Percentiles rank a stretch among this genome's conserved stretches.
phyloP scores from a whole-genome alignment of 2,113 vertebrate genomes.

The Corvus moneduloides region DNA sequence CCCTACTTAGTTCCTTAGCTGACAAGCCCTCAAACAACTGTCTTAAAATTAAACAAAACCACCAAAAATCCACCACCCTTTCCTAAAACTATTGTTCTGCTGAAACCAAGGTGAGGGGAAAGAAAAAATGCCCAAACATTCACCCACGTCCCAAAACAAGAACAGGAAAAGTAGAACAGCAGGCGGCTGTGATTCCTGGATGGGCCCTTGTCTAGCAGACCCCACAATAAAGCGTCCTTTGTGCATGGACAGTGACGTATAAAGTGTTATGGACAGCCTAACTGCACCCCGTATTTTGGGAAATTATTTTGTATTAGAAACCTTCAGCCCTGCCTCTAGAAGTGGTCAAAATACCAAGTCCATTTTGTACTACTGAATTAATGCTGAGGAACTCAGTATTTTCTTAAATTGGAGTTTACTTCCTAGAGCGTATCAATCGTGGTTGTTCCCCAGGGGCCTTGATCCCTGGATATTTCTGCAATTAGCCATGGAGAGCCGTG shows the following conservation, averaged over 20 bases:
- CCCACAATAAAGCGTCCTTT: not conserved
- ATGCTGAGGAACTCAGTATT: not conserved
- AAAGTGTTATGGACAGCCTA: not conserved
- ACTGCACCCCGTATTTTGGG: not conserved
- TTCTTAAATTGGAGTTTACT: not conserved
- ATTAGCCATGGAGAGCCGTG: not conserved
- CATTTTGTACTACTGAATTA: not conserved
- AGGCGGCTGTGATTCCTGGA: not conserved
- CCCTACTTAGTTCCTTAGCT: not conserved
- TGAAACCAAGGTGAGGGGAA: not conserved
- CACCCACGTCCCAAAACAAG: not conserved
- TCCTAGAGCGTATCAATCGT: not conserved
- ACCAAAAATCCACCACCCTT: not conserved
- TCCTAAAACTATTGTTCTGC: constrained; percentile 10
- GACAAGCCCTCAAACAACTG: not conserved
- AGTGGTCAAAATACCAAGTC: not conserved
- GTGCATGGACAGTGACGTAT: not conserved
- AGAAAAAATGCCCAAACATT: not conserved
- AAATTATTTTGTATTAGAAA: not conserved
- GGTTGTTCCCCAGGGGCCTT: not conserved
- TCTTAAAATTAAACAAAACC: not conserved
- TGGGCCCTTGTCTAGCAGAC: constrained; percentile 5
- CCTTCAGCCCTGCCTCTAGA: not conserved
- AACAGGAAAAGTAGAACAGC: constrained; percentile 29
- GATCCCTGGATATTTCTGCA: not conserved